A percentile compares a stretch with the other conserved stretches of the same genome.
These are phyloP conservation scores for Shargacucullia verbasci DNA, from an alignment of 2,888 invertebrate species.

Conservation along the genomic window DNA sequence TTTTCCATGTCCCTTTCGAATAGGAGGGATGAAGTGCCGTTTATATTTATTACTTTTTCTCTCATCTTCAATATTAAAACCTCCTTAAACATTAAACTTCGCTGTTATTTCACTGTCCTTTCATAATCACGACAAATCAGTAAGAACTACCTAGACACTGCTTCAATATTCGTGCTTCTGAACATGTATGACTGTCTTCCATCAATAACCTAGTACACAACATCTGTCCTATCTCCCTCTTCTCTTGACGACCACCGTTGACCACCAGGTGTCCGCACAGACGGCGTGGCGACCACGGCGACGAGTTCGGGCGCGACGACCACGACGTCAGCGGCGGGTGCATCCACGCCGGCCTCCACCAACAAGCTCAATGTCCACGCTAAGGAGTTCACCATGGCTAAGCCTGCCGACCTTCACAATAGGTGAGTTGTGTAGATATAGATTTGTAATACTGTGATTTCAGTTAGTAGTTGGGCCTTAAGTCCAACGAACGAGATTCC, in stretches of 20 bases:
- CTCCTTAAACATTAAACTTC: constrained; percentile 13
- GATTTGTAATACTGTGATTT: not conserved
- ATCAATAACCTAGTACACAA: constrained; percentile 56
- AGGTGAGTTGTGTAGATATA: constrained; percentile 84
- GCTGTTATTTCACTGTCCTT: constrained; percentile 18
- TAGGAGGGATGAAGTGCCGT: constrained; percentile 21
- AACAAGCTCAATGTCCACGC: constrained; percentile 96
- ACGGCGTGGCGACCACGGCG: constrained; percentile 82
- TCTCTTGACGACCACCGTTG: constrained; percentile 85
- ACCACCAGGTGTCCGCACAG: constrained; percentile 90
- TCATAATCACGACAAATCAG: constrained; percentile 24
- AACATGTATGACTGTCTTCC: constrained; percentile 49
- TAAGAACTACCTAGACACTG: constrained; percentile 11
- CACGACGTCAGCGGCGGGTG: constrained; percentile 69
- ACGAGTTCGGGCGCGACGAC: constrained; percentile 54
- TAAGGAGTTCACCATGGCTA: constrained; percentile 96
- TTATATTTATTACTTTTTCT: constrained; percentile 29
- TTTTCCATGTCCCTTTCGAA: constrained; percentile 42
- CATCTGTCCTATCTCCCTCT: constrained; percentile 81
- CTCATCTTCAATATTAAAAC: constrained; percentile 21
- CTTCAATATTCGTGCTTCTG: constrained; percentile 10
- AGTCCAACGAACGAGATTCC: not conserved
- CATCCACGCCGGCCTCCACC: constrained; percentile 65
- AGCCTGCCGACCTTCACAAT: constrained; percentile 87
- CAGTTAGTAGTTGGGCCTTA: too few species aligned